Conservation (phyloP, 2,113 vertebrate genomes). For the Seriola rivoliana region DNA sequence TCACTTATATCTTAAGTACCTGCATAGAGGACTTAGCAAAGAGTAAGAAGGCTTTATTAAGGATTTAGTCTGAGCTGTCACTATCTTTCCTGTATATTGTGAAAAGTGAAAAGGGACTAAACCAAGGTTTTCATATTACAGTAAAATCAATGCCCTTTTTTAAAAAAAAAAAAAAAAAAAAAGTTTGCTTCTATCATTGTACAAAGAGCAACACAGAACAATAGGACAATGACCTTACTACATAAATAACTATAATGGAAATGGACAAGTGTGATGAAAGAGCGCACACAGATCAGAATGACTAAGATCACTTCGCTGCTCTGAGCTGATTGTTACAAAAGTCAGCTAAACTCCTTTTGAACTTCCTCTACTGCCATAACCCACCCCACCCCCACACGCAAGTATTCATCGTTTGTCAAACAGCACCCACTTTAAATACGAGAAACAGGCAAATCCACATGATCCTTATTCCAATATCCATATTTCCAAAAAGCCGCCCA, state of each 20-base stretch:
- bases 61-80: constrained; percentile 33
- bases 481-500: neutral
- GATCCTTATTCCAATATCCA: neutral
- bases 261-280: neutral
- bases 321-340: neutral
- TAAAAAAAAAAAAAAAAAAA: too few relatives aligned
- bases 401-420: neutral
- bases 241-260: neutral
- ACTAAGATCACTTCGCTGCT: neutral
- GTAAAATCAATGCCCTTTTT: neutral
- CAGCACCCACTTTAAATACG: neutral
- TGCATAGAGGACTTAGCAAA: constrained; percentile 39
- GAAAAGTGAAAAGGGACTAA: constrained; percentile 14
- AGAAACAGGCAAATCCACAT: neutral
- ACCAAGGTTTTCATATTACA: constrained; percentile 18
- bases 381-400: too few relatives aligned
- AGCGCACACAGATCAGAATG: neutral
- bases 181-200: neutral
- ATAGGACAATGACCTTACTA: neutral
- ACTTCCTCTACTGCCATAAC: neutral
- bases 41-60: constrained; percentile 43
- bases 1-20: constrained; percentile 50
- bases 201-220: neutral
- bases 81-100: constrained; percentile 2
- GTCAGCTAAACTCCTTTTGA: neutral